Conservation (phyloP, 2,113 vertebrate species). For the Fulmarus glacialis region DNA sequence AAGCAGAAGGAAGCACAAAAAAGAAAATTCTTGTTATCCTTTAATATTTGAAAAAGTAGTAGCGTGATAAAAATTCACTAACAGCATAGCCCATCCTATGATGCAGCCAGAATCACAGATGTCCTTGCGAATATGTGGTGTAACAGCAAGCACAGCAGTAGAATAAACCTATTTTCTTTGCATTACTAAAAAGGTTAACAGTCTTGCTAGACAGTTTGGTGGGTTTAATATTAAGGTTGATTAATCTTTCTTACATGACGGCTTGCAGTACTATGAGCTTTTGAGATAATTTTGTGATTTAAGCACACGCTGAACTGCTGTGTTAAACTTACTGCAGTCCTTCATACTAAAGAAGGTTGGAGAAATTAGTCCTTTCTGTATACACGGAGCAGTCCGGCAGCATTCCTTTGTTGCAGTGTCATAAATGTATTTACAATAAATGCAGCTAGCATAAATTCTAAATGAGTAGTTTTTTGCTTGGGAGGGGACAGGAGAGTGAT, state of each 20-base stretch:
- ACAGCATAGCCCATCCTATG: fast-evolving
- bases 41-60: not conserved
- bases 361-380: not conserved
- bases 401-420: not conserved
- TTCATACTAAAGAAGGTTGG: not conserved
- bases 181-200: not conserved
- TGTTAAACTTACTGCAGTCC: not conserved
- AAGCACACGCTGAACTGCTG: not conserved
- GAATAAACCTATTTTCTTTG: not conserved
- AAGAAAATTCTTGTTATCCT: not conserved
- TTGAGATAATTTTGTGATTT: not conserved
- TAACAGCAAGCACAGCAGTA: not conserved
- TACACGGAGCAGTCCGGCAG: not conserved
- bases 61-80: not conserved
- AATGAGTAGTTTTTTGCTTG: not conserved
- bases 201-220: not conserved
- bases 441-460: not conserved
- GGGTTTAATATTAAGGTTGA: not conserved
- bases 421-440: not conserved
- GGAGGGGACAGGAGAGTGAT: not conserved
- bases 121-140: not conserved
- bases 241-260: not conserved
- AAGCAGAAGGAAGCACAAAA: not conserved
- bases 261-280: not conserved
- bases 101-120: not conserved